Evolutionary conservation across 2,888 invertebrate genomes (phyloP).

Genomic region (Chorisops tibialis): DNA sequence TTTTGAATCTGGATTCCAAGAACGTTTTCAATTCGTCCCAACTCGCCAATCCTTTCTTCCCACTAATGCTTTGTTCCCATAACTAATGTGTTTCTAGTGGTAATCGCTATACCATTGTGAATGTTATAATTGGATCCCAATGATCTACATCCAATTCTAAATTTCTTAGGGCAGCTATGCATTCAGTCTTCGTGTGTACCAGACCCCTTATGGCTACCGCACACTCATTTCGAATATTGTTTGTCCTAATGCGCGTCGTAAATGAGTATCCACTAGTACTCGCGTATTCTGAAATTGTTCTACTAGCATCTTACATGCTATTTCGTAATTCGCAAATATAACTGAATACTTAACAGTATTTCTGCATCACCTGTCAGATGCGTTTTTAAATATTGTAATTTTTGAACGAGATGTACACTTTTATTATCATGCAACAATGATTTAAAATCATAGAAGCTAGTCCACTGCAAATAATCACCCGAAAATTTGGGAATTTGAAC

Average conservation of each 20-base stretch:
- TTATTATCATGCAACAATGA: neutral
- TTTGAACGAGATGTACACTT: neutral
- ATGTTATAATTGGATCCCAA: conserved; percentile 11
- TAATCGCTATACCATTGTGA: neutral
- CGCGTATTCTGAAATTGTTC: neutral
- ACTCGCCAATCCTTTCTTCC: neutral
- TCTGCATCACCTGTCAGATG: neutral
- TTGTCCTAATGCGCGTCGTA: neutral
- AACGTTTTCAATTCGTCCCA: neutral
- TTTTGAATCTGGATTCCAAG: neutral
- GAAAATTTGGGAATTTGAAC: neutral
- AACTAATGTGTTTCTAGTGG: neutral
- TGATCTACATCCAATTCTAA: conserved; percentile 4
- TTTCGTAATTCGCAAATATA: neutral
- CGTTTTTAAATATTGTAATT: conserved; percentile 1
- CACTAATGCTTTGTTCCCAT: conserved; percentile 3
- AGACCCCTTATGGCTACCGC: neutral
- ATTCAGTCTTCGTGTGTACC: neutral
- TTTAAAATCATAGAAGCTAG: neutral
- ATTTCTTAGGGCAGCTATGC: conserved; percentile 1
- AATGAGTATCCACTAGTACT: no score
- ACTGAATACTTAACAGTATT: neutral
- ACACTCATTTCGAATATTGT: no score
- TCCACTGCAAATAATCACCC: neutral
- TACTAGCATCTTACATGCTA: neutral